A percentile compares a stretch with the other conserved stretches of the same genome.
Evolutionary conservation across 2,113 vertebrate species (phyloP).

Genomic region (Calypte anna): DNA sequence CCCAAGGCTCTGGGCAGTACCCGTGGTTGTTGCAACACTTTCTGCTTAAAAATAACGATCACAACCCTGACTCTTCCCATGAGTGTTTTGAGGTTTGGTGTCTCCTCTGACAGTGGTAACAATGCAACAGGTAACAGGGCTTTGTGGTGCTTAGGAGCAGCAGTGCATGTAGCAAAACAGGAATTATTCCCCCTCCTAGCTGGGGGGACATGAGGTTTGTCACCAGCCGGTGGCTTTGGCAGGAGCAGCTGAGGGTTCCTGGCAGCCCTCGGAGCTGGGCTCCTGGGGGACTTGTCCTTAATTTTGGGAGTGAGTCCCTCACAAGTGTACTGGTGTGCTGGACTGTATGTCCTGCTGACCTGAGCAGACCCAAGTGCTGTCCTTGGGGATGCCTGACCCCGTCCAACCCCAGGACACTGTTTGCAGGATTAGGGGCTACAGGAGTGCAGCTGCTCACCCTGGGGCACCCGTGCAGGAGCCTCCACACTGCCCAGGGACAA

Average conservation of each 20-base stretch:
- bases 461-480: fast-evolving
- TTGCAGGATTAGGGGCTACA: not conserved
- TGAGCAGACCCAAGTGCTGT: not conserved
- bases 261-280: not conserved
- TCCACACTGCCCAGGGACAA: fast-evolving
- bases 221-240: fast-evolving
- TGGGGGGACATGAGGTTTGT: not conserved
- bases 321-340: fast-evolving
- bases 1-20: no score
- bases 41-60: not conserved
- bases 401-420: fast-evolving
- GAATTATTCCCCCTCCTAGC: not conserved
- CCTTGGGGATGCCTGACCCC: not conserved
- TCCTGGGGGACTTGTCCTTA: fast-evolving
- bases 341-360: not conserved
- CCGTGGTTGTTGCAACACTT: fast-evolving
- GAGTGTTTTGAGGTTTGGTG: not conserved
- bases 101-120: not conserved
- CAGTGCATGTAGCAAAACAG: not conserved
- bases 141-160: not conserved
- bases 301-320: not conserved
- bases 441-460: not conserved
- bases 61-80: fast-evolving
- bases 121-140: not conserved
- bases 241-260: not conserved